Conservation (phyloP, 2,113 vertebrate species). For the Rutilus rutilus region DNA sequence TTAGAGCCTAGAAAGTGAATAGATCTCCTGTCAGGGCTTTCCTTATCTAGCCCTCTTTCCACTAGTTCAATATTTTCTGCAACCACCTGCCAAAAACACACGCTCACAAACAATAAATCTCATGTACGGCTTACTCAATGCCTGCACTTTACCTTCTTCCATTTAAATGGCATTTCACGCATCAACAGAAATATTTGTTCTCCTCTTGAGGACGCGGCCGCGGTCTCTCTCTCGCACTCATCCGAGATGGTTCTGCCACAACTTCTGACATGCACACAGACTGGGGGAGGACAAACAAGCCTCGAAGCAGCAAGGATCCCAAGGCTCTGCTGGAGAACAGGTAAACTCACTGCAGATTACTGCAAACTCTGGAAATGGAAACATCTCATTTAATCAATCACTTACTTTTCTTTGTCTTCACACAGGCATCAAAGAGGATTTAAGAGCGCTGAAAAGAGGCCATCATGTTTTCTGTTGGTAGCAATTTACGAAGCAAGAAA, state of each 20-base stretch:
- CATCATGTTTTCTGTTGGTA: background rate
- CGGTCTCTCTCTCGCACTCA: slow-evolving; percentile 11
- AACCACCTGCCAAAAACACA: slow-evolving; percentile 22
- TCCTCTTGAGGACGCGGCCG: background rate
- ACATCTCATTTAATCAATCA: background rate
- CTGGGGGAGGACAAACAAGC: slow-evolving; percentile 29
- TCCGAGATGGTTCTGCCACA: slow-evolving; percentile 39
- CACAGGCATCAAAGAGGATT: background rate
- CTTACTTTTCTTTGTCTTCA: background rate
- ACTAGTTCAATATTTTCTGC: slow-evolving; percentile 1
- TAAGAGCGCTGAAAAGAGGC: background rate
- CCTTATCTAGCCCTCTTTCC: slow-evolving; percentile 24
- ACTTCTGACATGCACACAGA: background rate
- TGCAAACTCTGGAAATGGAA: slow-evolving; percentile 22
- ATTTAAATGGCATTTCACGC: background rate
- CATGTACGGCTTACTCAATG: background rate
- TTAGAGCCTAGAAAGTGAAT: slow-evolving; percentile 10
- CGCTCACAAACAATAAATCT: slow-evolving; percentile 28
- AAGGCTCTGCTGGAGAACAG: slow-evolving; percentile 28
- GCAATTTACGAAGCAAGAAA: background rate
- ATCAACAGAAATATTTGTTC: background rate
- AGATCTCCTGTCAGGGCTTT: slow-evolving; percentile 33
- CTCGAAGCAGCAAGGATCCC: background rate
- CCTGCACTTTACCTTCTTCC: slow-evolving; percentile 1
- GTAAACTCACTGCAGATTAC: slow-evolving; percentile 13